Conservation (phyloP, 2,888 invertebrate genomes). For the Eledona agricola region DNA sequence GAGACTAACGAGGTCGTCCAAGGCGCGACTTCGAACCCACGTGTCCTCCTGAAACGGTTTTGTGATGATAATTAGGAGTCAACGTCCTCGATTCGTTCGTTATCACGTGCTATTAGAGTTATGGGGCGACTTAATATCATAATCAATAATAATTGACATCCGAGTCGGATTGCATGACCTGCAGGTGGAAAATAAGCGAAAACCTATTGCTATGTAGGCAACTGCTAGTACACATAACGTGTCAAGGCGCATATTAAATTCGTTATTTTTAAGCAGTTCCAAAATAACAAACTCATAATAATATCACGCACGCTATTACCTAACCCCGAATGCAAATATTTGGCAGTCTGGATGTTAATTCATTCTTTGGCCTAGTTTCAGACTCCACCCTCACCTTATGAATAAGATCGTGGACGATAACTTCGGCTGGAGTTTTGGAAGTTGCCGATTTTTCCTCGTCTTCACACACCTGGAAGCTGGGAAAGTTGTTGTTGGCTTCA, state of each 20-base stretch:
- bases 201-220: too few species aligned
- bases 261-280: slow-evolving; percentile 7
- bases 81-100: slow-evolving; percentile 23
- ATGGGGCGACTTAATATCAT: slow-evolving; percentile 16
- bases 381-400: slow-evolving; percentile 28
- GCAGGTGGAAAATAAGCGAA: too few species aligned
- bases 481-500: slow-evolving; percentile 35
- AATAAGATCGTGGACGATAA: slow-evolving; percentile 28
- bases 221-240: too few species aligned
- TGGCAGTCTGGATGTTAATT: slow-evolving; percentile 26
- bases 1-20: slow-evolving; percentile 67
- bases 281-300: slow-evolving; percentile 22
- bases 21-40: slow-evolving; percentile 61
- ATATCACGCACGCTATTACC: slow-evolving; percentile 19
- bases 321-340: slow-evolving; percentile 34
- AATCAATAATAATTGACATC: slow-evolving; percentile 24
- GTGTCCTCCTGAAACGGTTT: slow-evolving; percentile 18
- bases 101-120: slow-evolving; percentile 22
- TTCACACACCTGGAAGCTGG: slow-evolving; percentile 46
- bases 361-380: slow-evolving; percentile 31
- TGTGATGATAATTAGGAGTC: slow-evolving; percentile 16
- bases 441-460: slow-evolving; percentile 18
- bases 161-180: neutral
- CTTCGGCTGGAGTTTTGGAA: slow-evolving; percentile 4
- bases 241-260: too few species aligned